phyloP scores from a whole-genome alignment of 2,797 vertebrate species.

The Tiaroga cobitis region DNA sequence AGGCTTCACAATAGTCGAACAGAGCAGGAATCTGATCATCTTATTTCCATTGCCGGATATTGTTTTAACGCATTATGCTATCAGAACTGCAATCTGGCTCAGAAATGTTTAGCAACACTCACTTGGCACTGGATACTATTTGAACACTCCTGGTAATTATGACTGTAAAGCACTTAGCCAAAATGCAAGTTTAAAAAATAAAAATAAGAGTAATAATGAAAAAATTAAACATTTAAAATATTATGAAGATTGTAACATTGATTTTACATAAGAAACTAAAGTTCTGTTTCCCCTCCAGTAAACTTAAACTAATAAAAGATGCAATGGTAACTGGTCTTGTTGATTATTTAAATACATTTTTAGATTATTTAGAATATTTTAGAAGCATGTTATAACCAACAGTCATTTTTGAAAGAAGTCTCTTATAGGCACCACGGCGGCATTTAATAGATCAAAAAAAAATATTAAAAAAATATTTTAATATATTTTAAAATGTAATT shows the following conservation, averaged over 20 bases:
- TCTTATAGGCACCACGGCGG: background rate
- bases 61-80: background rate
- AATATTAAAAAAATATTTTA: no score
- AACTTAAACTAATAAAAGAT: background rate
- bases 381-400: no score
- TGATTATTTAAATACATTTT: background rate
- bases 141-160: background rate
- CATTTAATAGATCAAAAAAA: background rate
- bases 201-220: background rate
- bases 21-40: background rate
- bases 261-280: background rate
- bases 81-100: background rate
- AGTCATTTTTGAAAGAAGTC: background rate
- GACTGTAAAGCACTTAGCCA: background rate
- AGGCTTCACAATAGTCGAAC: background rate
- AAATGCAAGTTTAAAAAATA: background rate
- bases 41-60: background rate
- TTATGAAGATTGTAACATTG: background rate
- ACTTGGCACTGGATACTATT: background rate
- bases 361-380: background rate
- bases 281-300: background rate
- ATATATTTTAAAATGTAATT: background rate
- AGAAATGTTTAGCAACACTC: background rate
- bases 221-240: background rate
- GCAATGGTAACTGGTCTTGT: background rate